phyloP scores from a whole-genome alignment of 2,797 vertebrate species.

The Macrochelys suwanniensis region DNA sequence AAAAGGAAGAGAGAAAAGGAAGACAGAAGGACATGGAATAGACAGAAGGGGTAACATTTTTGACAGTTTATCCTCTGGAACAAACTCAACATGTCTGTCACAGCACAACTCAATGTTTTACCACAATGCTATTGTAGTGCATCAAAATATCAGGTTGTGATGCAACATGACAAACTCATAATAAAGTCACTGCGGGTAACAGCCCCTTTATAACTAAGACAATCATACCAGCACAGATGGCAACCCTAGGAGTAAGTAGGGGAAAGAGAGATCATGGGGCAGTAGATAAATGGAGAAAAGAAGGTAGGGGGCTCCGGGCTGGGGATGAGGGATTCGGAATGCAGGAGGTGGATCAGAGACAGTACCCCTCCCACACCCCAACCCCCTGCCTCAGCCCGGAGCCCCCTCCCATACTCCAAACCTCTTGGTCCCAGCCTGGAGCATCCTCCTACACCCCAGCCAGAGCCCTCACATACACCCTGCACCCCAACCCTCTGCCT shows the following conservation, averaged over 20 bases:
- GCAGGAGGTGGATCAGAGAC: too few relatives aligned
- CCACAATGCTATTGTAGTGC: background rate
- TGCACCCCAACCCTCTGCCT: too few relatives aligned
- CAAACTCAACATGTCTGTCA: background rate
- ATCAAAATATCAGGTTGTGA: background rate
- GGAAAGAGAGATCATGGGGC: background rate
- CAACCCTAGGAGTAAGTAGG: constrained; percentile 12
- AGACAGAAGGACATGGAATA: background rate
- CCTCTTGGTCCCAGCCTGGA: too few relatives aligned
- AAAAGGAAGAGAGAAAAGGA: background rate
- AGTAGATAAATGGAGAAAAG: constrained; percentile 15
- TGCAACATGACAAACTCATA: background rate
- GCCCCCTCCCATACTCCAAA: too few relatives aligned
- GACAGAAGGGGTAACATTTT: accelerated
- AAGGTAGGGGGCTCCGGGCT: background rate
- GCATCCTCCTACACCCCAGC: too few relatives aligned
- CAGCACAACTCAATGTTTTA: constrained; percentile 36
- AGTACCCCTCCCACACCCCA: too few relatives aligned
- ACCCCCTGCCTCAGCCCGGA: too few relatives aligned
- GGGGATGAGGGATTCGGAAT: too few relatives aligned
- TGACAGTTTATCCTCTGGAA: background rate
- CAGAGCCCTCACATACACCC: too few relatives aligned
- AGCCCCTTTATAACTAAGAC: constrained; percentile 19
- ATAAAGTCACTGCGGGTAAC: constrained; percentile 6
- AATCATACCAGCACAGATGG: background rate